Base-by-base conservation (phyloP, 2,888 invertebrate genomes). In the Muscina levida region DNA sequence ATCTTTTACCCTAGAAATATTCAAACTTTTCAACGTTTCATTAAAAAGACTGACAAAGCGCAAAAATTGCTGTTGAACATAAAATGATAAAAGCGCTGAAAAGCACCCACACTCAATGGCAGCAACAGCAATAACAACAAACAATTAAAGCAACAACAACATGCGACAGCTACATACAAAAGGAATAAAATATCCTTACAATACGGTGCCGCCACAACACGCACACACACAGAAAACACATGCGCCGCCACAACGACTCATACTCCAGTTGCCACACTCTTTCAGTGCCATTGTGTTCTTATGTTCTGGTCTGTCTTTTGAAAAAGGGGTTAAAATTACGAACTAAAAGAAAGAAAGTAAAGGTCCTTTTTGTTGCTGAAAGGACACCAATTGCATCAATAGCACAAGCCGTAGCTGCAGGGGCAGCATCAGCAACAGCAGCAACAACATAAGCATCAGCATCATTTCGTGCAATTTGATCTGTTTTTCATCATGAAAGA, bases 391-490 rank as follows among this genome's bases (percentile, higher is more conserved):
- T 80, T 81, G 77, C 77, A 77, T 77, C 72, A 62, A 62, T 57
- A 72, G 42, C 42, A 77, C 66, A 42, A 59, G 42, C 13, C n/a
- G 39, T 17, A 10, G 22, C 37, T 37, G 22, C 39, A 8, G 62
- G 13, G 22, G 42, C 62, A 39, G 42, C 17, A 37, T 15, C 59
- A 59, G 77, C 73, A 67, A 37, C 65, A 72, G 19, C 44, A 72
- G 72, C 22, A 66, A 22, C 26, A 56, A 4, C 24, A n/a, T 31
- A 24, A 31, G 13, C 57, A 66, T 56, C 46, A 66, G 44, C 79
- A 77, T 72, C 77, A 77, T 81, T 67, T 74, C 56, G 48, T 81
- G 81, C 77, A 81, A 81, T 81, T 81, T 81, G 77, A 81, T 81
- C 67, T 77, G 57, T 62, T 80, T 71, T 56, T 56, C 53, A 67